Evolutionary conservation across 2,888 invertebrate genomes (phyloP), one percentile per base, ranked within the genome.

Genomic region (Chalcosyrphus nemorum): DNA sequence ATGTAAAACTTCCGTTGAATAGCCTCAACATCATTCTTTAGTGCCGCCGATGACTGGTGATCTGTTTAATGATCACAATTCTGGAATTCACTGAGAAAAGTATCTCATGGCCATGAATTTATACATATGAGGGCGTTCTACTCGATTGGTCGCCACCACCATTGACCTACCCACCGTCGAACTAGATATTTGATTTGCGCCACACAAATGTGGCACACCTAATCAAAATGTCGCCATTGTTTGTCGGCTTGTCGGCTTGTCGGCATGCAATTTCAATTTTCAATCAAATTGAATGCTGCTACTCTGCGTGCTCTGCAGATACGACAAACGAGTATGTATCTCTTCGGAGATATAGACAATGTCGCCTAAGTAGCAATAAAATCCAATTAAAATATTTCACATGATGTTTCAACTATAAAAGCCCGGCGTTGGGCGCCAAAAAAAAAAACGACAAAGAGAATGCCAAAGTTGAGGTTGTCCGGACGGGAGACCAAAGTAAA

Each of bases 311-410:
- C 71, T 71, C n/a, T 80, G 71, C 75, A 72, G 57, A 76, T 66
- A 24, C 24, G n/a, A n/a, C n/a, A n/a, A n/a, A n/a, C n/a, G 24
- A 24, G 24, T 24, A n/a, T 24, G 24, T 24, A 57, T 66, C 45
- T 56, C 9, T 47, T 13, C 47, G 52, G 68, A 82, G n/a, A n/a
- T n/a, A n/a, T 82, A 86, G 86, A 87, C 88, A 89, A 89, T 88
- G 87, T 88, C 47, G 65, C 29, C 56, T 71, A 81, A 76, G 76
- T 76, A 65, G 65, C 81, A 71, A 81, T 81, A 71, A 82, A 82
- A 72, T 80, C 84, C 84, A 84, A 84, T 84, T 84, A 84, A 84
- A 84, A 80, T 74, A 72, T 41, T 70, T 74, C 50, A 74, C 80
- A 77, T 72, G 66, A 59, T 77, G 59, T 72, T 66, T 75, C 35